These are phyloP conservation scores for Sciurus carolinensis DNA, from an alignment of 2,797 vertebrate genomes.

Conservation along the genomic window DNA sequence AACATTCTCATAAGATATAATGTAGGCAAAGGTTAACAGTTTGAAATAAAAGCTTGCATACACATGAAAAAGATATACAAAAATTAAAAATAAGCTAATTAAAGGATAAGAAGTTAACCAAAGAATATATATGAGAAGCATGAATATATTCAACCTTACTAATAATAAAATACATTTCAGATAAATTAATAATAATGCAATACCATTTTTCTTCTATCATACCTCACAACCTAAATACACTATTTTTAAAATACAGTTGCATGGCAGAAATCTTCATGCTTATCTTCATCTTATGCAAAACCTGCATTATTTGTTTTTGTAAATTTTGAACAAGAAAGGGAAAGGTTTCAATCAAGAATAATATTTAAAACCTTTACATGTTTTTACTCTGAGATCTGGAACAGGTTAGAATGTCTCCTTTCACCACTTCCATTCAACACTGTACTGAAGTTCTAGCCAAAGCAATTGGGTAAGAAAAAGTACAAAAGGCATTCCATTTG, in stretches of 20 bases:
- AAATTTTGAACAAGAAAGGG: background rate
- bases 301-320: background rate
- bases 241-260: background rate
- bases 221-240: too few relatives aligned
- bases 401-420: background rate
- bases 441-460: background rate
- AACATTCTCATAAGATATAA: background rate
- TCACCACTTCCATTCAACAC: background rate
- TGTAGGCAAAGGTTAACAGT: background rate
- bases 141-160: background rate
- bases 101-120: background rate
- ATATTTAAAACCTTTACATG: background rate
- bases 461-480: background rate
- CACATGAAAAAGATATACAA: background rate
- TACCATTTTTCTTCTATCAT: constrained; percentile 22
- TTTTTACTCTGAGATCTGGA: background rate
- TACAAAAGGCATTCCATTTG: background rate
- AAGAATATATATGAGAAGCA: background rate
- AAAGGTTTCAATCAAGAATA: background rate
- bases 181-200: background rate
- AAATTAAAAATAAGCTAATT: background rate
- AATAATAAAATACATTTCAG: background rate
- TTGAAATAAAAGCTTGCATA: background rate
- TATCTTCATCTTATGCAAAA: background rate
- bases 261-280: background rate